phyloP scores from a whole-genome alignment of 2,888 invertebrate species.

The Drosophila neutralis region DNA sequence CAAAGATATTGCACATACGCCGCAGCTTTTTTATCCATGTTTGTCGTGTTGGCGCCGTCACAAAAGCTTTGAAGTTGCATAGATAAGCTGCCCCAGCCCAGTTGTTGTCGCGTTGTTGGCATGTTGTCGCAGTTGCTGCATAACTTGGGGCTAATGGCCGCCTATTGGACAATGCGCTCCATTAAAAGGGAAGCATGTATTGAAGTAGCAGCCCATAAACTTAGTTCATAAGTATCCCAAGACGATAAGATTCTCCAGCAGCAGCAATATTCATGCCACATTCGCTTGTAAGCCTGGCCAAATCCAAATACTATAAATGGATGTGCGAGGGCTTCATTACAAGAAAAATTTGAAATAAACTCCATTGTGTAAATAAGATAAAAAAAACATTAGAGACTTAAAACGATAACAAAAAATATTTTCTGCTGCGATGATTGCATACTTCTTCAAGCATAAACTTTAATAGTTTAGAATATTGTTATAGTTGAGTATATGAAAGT shows the following conservation, averaged over 20 bases:
- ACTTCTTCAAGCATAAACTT: not conserved
- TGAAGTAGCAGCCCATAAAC: conserved; percentile 56
- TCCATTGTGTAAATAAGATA: not conserved
- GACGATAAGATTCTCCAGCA: conserved; percentile 22
- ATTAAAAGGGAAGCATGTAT: conserved; percentile 33
- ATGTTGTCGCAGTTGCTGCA: conserved; percentile 49
- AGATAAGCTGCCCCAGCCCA: conserved; percentile 47
- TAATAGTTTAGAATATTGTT: not conserved
- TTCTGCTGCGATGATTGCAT: not conserved
- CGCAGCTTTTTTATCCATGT: conserved; percentile 58
- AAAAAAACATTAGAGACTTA: not conserved
- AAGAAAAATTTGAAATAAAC: not conserved
- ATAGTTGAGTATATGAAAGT: not conserved
- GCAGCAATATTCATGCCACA: conserved; percentile 17
- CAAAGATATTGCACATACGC: conserved; percentile 76
- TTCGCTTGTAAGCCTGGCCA: conserved; percentile 28
- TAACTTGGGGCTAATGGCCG: conserved; percentile 70
- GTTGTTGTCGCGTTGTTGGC: conserved; percentile 20
- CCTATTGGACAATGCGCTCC: conserved; percentile 51
- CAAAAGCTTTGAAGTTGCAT: conserved; percentile 78
- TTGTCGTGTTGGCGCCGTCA: conserved; percentile 57
- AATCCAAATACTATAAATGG: not conserved
- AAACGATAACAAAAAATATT: not conserved
- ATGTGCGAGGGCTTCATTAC: conserved; percentile 10
- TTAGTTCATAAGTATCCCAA: conserved; percentile 53